phyloP scores from a whole-genome alignment of 1,140 invertebrate genomes.

The Aphelinus atriplicis region DNA sequence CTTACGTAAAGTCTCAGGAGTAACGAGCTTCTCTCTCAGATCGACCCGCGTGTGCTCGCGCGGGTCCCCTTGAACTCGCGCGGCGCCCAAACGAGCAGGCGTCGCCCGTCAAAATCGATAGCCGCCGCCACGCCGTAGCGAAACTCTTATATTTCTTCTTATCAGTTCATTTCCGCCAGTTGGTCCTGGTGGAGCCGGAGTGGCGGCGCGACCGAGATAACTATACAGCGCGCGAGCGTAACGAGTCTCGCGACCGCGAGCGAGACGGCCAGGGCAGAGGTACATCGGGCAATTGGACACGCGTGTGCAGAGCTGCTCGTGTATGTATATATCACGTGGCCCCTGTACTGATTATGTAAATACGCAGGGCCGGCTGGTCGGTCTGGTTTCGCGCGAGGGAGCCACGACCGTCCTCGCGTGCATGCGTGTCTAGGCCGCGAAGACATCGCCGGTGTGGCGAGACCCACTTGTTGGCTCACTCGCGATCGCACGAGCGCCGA shows the following conservation, averaged over 20 bases:
- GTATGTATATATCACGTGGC: too few species aligned
- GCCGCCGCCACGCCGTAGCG: too few species aligned
- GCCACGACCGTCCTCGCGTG: background rate
- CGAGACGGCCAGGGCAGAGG: too few species aligned
- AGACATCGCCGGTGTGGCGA: background rate
- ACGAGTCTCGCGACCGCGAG: constrained; percentile 3
- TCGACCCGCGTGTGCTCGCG: background rate
- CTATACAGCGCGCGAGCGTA: constrained; percentile 7
- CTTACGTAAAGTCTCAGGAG: too few species aligned
- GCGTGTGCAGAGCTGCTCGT: too few species aligned
- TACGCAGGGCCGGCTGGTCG: background rate
- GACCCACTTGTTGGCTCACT: background rate
- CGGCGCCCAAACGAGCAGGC: background rate
- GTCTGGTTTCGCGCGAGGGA: too few species aligned
- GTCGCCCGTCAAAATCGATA: too few species aligned
- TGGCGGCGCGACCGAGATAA: constrained; percentile 3
- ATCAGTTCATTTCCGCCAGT: too few species aligned
- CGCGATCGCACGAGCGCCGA: background rate
- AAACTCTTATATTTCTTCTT: too few species aligned
- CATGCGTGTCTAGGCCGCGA: background rate
- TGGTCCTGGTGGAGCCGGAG: background rate
- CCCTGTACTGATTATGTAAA: constrained; percentile 29
- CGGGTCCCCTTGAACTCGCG: background rate
- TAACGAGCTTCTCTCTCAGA: too few species aligned
- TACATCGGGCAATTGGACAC: too few species aligned